Conservation (phyloP, 2,888 invertebrate species). For the Molorchus minor region DNA sequence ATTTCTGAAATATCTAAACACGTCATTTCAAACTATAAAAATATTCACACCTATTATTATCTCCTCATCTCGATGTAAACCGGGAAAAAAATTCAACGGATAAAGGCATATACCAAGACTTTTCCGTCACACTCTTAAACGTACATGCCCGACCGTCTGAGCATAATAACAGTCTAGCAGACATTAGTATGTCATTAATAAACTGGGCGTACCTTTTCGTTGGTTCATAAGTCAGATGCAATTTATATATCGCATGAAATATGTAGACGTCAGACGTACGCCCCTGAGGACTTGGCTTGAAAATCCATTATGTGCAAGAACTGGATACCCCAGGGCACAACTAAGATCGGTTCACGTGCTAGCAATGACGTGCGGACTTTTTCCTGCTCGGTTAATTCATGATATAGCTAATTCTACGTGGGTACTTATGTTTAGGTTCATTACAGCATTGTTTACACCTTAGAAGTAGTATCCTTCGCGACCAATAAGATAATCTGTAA, state of each 20-base stretch:
- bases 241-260: slow-evolving; percentile 46
- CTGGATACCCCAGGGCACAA: slow-evolving; percentile 39
- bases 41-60: neutral
- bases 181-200: slow-evolving; percentile 49
- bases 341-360: slow-evolving; percentile 55
- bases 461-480: too few species aligned
- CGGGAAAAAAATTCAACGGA: slow-evolving; percentile 7
- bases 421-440: neutral
- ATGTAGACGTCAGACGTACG: slow-evolving; percentile 46
- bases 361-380: slow-evolving; percentile 29
- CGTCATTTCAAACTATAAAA: too few species aligned
- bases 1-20: too few species aligned
- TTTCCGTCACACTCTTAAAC: slow-evolving; percentile 21
- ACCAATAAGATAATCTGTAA: too few species aligned
- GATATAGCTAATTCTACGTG: neutral
- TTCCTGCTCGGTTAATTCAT: neutral
- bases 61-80: neutral
- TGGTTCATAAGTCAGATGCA: slow-evolving; percentile 42
- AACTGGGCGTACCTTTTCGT: slow-evolving; percentile 40
- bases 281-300: slow-evolving; percentile 39
- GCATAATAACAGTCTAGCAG: slow-evolving; percentile 44
- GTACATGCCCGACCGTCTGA: slow-evolving; percentile 38
- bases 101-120: neutral
- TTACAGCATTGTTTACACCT: too few species aligned
- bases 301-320: slow-evolving; percentile 38